Evolutionary conservation across 37 sponge, comb jelly and placozoan species (phyloP).

Genomic region (Aplysina aerophoba): DNA sequence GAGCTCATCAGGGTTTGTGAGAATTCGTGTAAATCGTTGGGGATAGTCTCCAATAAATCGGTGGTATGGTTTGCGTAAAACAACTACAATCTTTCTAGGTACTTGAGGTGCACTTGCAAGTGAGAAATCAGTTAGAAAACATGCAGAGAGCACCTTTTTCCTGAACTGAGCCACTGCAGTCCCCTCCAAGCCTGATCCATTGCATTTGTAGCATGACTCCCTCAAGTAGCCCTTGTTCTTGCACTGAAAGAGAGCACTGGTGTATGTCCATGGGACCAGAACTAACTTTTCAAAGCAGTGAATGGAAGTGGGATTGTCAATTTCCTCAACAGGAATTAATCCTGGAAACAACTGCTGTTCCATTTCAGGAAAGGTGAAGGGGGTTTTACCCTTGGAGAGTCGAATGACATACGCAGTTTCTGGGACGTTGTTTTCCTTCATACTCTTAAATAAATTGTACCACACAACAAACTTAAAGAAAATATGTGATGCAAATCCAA

Average conservation of each 20-base stretch:
- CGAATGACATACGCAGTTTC: slow-evolving; percentile 38
- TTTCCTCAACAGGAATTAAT: slow-evolving; percentile 1
- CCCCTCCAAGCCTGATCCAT: slow-evolving; percentile 37
- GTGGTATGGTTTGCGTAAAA: slow-evolving; percentile 61
- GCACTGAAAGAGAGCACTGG: slow-evolving; percentile 55
- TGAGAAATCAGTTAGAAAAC: slow-evolving; percentile 46
- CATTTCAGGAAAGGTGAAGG: slow-evolving; percentile 57
- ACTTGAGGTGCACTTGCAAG: neutral
- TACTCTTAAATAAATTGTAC: slow-evolving; percentile 56
- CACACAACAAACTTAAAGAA: slow-evolving; percentile 71
- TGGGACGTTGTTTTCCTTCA: neutral
- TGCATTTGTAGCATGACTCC: slow-evolving; percentile 44
- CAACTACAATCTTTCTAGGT: slow-evolving; percentile 34
- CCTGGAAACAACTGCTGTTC: slow-evolving; percentile 64
- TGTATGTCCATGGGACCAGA: slow-evolving; percentile 56
- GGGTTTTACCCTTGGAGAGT: slow-evolving; percentile 31
- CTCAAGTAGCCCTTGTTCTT: slow-evolving; percentile 34
- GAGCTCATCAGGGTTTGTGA: slow-evolving; percentile 60
- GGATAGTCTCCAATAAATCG: slow-evolving; percentile 37
- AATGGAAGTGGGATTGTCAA: neutral
- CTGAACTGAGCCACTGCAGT: slow-evolving; percentile 51
- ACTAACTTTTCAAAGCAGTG: slow-evolving; percentile 57
- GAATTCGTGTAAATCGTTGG: slow-evolving; percentile 42
- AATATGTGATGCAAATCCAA: slow-evolving; percentile 53
- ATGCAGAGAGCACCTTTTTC: slow-evolving; percentile 53